These are phyloP conservation scores for Embiotoca jacksoni DNA, from an alignment of 2,113 vertebrate species.

Conservation along the genomic window DNA sequence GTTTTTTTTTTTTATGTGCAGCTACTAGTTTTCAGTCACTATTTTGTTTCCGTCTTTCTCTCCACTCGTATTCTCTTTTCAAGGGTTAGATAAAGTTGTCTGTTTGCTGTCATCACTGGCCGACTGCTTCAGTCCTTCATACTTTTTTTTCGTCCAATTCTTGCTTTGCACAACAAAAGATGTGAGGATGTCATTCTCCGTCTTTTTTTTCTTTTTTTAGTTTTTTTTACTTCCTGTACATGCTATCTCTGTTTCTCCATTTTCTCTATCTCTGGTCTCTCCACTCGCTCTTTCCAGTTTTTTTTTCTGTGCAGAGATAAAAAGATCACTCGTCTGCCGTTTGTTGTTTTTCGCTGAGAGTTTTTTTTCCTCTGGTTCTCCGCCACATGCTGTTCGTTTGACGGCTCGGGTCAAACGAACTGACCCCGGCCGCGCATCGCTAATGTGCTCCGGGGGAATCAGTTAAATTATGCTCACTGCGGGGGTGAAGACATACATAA, in stretches of 20 bases:
- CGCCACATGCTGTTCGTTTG: slow-evolving; percentile 71
- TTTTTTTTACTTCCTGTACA: no score
- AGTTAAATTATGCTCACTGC: slow-evolving; percentile 73
- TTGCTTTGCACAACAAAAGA: background rate
- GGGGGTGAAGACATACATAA: slow-evolving; percentile 61
- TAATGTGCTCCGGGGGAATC: slow-evolving; percentile 69
- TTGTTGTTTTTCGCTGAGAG: slow-evolving; percentile 50
- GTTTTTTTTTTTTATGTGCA: slow-evolving; percentile 1
- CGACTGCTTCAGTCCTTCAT: background rate
- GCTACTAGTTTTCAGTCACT: background rate
- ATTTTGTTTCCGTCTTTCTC: background rate
- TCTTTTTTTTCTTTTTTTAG: no score
- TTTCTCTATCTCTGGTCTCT: background rate
- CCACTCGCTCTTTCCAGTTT: background rate
- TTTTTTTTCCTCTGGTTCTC: slow-evolving; percentile 53
- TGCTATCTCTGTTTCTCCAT: background rate
- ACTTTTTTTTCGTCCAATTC: background rate
- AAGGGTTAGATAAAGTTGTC: background rate
- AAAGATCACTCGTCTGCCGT: slow-evolving; percentile 63
- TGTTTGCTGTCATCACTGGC: background rate
- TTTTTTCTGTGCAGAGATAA: slow-evolving; percentile 42
- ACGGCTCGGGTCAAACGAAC: slow-evolving; percentile 72
- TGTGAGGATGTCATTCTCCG: background rate
- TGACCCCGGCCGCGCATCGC: slow-evolving; percentile 63
- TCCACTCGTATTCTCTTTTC: background rate